Conservation (phyloP, 2,797 vertebrate species). For the Melanotaenia nigrans region DNA sequence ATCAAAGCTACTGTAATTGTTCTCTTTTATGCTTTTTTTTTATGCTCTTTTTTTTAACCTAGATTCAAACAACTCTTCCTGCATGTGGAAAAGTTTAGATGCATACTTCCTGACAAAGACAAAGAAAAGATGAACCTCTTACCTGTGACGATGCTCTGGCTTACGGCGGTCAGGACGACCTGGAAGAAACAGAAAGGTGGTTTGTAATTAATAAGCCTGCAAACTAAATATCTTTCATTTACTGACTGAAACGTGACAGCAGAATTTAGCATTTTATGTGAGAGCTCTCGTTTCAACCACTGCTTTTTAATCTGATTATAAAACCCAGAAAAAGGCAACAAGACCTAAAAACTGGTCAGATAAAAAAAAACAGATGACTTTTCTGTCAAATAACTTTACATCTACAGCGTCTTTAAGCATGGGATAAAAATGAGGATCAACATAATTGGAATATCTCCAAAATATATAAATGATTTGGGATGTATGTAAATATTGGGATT, state of each 20-base stretch:
- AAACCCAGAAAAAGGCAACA: neutral
- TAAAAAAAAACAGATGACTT: neutral
- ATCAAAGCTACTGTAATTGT: no score
- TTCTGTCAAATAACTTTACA: no score
- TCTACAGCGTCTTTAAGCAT: no score
- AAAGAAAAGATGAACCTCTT: neutral
- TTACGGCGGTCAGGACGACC: conserved; percentile 71
- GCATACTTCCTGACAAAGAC: neutral
- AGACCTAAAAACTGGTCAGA: no score
- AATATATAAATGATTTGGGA: no score
- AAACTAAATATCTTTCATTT: neutral
- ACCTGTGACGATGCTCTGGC: conserved; percentile 77
- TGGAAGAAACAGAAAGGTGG: conserved; percentile 20
- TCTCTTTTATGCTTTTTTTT: no score
- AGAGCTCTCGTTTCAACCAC: no score
- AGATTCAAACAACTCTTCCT: neutral
- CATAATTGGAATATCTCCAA: no score
- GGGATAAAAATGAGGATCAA: no score
- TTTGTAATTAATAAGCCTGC: neutral
- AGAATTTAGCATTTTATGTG: neutral
- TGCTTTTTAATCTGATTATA: neutral
- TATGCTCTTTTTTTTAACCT: neutral
- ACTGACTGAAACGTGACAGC: neutral
- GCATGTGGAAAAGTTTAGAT: neutral
- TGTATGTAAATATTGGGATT: no score